These are phyloP conservation scores for Morpho helenor DNA, from an alignment of 2,888 invertebrate species.

Conservation along the genomic window DNA sequence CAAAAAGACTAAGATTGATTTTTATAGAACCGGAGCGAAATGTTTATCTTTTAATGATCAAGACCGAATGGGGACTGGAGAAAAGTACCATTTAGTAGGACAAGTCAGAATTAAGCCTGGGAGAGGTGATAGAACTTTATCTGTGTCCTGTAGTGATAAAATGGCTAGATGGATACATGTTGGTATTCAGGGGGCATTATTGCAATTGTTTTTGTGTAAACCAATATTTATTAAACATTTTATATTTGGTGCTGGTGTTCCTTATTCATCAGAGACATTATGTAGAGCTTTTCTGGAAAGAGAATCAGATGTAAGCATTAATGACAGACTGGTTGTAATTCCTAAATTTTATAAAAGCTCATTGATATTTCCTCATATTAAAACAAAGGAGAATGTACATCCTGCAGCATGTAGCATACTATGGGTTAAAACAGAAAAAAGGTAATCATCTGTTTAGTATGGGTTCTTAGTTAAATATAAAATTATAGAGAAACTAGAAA, in stretches of 20 bases:
- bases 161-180: constrained; percentile 92
- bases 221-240: constrained; percentile 86
- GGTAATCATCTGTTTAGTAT: constrained; percentile 40
- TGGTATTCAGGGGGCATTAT: constrained; percentile 91
- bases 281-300: constrained; percentile 73
- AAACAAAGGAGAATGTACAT: constrained; percentile 34
- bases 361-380: constrained; percentile 42
- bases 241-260: constrained; percentile 83
- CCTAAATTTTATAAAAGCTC: constrained; percentile 49
- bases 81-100: constrained; percentile 83
- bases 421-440: constrained; percentile 44
- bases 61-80: constrained; percentile 80
- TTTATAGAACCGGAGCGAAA: constrained; percentile 95
- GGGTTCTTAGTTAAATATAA: too few relatives aligned
- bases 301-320: constrained; percentile 25
- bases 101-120: constrained; percentile 93
- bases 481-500: too few relatives aligned
- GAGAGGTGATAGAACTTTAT: constrained; percentile 91
- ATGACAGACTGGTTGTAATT: constrained; percentile 21
- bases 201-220: constrained; percentile 81
- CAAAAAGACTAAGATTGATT: constrained; percentile 43
- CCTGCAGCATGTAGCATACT: constrained; percentile 60
- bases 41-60: constrained; percentile 77
- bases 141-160: constrained; percentile 97
- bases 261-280: constrained; percentile 80